Conservation (phyloP, 2,888 invertebrate species). For the Drosophila picticornis region DNA sequence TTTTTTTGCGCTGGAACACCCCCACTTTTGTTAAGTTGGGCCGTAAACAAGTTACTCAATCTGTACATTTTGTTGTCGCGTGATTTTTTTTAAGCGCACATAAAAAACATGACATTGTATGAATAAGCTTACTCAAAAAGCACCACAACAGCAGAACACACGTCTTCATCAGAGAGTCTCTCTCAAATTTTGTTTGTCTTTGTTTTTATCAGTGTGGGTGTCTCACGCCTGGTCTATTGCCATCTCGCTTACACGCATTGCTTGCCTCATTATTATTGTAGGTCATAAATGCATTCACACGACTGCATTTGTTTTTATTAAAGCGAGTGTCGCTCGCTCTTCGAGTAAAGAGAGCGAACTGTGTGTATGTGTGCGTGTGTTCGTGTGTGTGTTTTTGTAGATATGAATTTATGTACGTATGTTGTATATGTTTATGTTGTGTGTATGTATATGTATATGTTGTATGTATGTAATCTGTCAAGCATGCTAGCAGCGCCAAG, state of each 20-base stretch:
- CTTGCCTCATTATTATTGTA: slow-evolving; percentile 66
- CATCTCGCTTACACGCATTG: slow-evolving; percentile 36
- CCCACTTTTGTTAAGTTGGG: slow-evolving; percentile 24
- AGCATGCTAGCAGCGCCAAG: neutral
- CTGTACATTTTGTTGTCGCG: slow-evolving; percentile 49
- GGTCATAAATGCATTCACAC: slow-evolving; percentile 78
- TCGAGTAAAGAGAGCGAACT: slow-evolving; percentile 13
- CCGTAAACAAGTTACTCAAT: slow-evolving; percentile 34
- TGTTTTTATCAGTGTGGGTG: slow-evolving; percentile 42
- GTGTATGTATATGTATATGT: slow-evolving; percentile 54
- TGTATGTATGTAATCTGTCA: slow-evolving; percentile 30
- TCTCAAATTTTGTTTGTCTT: slow-evolving; percentile 12
- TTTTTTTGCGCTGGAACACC: slow-evolving; percentile 21
- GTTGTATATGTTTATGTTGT: slow-evolving; percentile 47
- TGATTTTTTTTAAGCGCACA: slow-evolving; percentile 32
- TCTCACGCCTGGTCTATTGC: slow-evolving; percentile 30
- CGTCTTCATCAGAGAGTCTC: slow-evolving; percentile 16
- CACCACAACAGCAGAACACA: neutral
- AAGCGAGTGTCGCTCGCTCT: slow-evolving; percentile 12
- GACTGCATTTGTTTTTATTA: slow-evolving; percentile 62
- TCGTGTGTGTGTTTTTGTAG: neutral
- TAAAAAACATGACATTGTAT: slow-evolving; percentile 31
- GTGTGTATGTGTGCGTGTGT: neutral
- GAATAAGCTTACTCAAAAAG: slow-evolving; percentile 2
- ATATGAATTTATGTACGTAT: slow-evolving; percentile 32